These are phyloP conservation scores for Tenodera sinensis DNA, from an alignment of 2,888 invertebrate species.

Conservation along the genomic window DNA sequence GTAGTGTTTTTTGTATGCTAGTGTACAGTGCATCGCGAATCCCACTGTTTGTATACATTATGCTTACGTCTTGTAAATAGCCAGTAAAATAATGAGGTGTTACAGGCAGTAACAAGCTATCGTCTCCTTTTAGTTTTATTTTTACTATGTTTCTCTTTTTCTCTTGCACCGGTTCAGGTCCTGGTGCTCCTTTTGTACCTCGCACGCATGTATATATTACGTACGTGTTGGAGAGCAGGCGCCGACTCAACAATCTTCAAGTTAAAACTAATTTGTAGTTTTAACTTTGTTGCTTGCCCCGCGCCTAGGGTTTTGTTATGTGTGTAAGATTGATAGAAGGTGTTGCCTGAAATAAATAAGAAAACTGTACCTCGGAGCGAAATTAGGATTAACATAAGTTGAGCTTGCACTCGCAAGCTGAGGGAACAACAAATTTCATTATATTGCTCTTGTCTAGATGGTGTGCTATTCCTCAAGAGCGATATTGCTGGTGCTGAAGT, in stretches of 20 bases:
- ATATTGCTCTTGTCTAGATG: background rate
- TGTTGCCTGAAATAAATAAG: constrained; percentile 5
- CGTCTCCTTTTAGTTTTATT: background rate
- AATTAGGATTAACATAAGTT: constrained; percentile 12
- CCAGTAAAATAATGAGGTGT: constrained; percentile 23
- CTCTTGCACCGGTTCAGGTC: background rate
- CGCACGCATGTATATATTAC: constrained; percentile 10
- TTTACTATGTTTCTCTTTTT: background rate
- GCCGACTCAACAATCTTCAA: constrained; percentile 2
- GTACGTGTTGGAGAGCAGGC: background rate
- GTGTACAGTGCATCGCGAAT: background rate
- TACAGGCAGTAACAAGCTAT: constrained; percentile 16
- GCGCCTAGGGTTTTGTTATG: background rate
- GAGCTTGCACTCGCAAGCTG: background rate
- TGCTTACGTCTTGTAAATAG: constrained; percentile 13
- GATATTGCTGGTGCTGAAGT: background rate
- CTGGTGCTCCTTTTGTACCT: background rate
- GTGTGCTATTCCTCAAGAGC: background rate
- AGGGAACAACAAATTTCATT: too few species aligned
- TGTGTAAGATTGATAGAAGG: constrained; percentile 1
- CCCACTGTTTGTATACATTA: background rate
- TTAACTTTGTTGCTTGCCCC: background rate
- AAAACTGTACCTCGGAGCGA: background rate
- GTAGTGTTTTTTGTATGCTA: background rate
- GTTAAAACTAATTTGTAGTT: constrained; percentile 23